Evolutionary conservation across 2,797 vertebrate genomes (phyloP).

Genomic region (Corythornis leucogaster): DNA sequence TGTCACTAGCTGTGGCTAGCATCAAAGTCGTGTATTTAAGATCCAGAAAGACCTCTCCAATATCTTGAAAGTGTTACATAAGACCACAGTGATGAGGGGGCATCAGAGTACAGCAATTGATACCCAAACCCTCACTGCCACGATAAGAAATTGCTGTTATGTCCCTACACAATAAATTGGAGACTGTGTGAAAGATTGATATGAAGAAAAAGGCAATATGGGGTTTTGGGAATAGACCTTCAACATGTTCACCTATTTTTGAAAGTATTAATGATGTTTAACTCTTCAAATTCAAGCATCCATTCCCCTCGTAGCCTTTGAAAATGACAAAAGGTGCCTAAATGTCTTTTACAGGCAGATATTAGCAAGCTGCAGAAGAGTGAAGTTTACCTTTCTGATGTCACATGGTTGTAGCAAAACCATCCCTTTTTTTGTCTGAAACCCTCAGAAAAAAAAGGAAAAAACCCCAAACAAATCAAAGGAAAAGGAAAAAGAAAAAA

Average conservation of each 20-base stretch:
- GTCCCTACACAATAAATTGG: background rate
- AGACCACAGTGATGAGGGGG: background rate
- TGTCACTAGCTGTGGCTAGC: background rate
- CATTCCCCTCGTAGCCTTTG: background rate
- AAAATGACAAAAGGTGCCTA: background rate
- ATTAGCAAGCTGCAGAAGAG: background rate
- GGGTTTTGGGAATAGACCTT: background rate
- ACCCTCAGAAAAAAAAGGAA: background rate
- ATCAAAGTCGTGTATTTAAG: background rate
- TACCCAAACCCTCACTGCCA: rapidly evolving
- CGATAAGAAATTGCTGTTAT: background rate
- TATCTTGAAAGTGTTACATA: background rate
- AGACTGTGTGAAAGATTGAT: background rate
- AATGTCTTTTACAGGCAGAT: background rate
- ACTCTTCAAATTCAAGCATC: background rate
- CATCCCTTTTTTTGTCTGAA: background rate
- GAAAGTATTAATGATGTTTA: background rate
- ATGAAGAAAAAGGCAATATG: background rate
- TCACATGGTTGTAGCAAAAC: background rate
- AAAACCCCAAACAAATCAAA: too few relatives aligned
- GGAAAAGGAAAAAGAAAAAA: background rate
- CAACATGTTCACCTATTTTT: background rate
- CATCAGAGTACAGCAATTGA: background rate
- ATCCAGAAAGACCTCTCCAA: background rate
- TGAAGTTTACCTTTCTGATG: background rate